These are phyloP conservation scores for Allolobophora icterica DNA, from an alignment of 2,888 invertebrate species.

Conservation along the genomic window DNA sequence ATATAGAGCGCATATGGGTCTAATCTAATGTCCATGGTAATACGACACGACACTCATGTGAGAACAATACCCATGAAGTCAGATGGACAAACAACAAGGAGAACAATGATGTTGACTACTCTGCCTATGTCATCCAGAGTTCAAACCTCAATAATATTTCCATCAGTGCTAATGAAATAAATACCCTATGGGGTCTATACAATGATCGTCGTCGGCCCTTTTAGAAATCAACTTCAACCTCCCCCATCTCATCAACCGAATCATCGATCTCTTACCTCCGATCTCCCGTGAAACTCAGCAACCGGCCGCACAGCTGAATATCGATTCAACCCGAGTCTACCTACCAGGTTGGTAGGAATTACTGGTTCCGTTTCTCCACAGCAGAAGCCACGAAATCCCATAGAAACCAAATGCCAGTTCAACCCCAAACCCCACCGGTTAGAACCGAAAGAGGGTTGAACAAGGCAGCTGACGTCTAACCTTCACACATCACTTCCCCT, in stretches of 20 bases:
- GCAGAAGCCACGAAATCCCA: neutral
- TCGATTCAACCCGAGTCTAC: neutral
- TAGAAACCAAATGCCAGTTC: neutral
- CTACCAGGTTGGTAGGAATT: neutral
- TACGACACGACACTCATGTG: no score
- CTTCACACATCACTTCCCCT: neutral
- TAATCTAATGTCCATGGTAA: no score
- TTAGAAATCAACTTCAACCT: neutral
- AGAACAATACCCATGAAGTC: neutral
- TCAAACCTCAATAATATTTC: neutral
- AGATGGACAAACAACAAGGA: neutral
- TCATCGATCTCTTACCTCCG: conserved; percentile 6
- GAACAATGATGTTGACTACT: neutral
- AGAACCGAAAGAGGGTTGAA: neutral
- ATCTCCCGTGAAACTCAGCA: neutral
- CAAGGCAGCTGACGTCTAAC: neutral
- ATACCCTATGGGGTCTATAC: neutral
- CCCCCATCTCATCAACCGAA: neutral
- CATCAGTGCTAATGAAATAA: neutral
- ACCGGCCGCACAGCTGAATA: neutral
- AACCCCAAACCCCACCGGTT: neutral
- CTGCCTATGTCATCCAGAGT: neutral
- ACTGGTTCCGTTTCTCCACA: neutral
- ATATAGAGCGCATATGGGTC: no score
- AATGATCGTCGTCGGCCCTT: no score